Conservation (phyloP, 2,888 invertebrate species). For the Sinohyriopsis cumingii region DNA sequence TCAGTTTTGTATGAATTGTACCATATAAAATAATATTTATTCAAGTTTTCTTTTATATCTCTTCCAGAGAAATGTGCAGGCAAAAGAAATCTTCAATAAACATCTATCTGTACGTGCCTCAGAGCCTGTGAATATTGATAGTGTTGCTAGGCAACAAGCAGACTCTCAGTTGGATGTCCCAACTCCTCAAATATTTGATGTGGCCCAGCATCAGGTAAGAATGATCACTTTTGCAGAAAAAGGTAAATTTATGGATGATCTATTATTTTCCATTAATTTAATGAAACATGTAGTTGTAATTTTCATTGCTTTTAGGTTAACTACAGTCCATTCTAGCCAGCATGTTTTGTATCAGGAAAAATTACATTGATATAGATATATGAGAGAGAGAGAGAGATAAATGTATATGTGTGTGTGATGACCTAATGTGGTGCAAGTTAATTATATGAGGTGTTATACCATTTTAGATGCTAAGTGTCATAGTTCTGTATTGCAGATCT, state of each 20-base stretch:
- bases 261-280: no score
- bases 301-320: no score
- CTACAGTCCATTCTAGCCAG: no score
- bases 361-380: no score
- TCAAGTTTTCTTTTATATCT: not conserved
- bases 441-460: not conserved
- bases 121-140: slow-evolving; percentile 97
- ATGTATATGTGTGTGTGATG: not conserved
- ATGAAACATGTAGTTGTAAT: slow-evolving; percentile 40
- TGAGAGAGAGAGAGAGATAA: no score
- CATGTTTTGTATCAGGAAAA: no score
- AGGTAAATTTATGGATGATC: no score
- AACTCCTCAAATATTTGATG: slow-evolving; percentile 81
- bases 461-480: no score
- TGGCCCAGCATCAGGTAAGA: slow-evolving; percentile 74
- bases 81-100: slow-evolving; percentile 87
- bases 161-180: slow-evolving; percentile 73
- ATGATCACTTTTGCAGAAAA: no score
- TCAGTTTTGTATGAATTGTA: no score
- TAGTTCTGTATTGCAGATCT: slow-evolving; percentile 82
- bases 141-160: slow-evolving; percentile 79
- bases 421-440: not conserved
- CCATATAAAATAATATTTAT: no score
- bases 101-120: slow-evolving; percentile 88
- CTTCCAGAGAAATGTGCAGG: slow-evolving; percentile 77